Percentiles rank a stretch among this genome's conserved stretches.
Evolutionary conservation across 2,797 vertebrate genomes (phyloP).

Genomic region (Sciurus vulgaris): DNA sequence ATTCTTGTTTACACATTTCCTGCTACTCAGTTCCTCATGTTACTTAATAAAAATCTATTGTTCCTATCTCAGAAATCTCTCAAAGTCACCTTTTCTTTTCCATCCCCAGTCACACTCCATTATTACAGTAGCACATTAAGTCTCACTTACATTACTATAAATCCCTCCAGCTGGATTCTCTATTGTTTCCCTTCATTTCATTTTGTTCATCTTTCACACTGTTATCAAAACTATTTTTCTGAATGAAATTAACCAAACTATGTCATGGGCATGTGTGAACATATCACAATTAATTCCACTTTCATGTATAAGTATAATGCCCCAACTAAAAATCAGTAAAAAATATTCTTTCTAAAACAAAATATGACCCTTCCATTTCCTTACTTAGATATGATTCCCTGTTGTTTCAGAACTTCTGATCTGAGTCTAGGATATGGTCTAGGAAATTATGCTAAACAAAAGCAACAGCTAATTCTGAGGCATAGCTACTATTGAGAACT

Average conservation of each 20-base stretch:
- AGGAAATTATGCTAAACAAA: slow-evolving; percentile 15
- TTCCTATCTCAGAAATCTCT: slow-evolving; percentile 20
- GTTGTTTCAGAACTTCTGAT: background rate
- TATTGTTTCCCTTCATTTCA: background rate
- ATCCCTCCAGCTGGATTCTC: background rate
- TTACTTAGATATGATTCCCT: background rate
- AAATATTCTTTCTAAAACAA: background rate
- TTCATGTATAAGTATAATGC: no score
- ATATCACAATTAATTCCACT: no score
- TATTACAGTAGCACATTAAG: background rate
- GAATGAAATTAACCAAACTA: no score
- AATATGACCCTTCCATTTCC: background rate
- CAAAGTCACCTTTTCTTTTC: background rate
- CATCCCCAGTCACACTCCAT: background rate
- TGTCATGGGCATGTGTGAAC: no score
- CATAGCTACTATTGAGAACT: background rate
- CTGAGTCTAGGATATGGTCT: background rate
- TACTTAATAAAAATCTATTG: background rate
- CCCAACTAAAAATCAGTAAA: no score
- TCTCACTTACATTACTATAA: background rate
- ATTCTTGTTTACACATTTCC: background rate
- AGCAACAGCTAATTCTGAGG: background rate
- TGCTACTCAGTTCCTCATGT: background rate
- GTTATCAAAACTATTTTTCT: background rate
- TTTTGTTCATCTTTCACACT: background rate